These are phyloP conservation scores for Harpagoxenus sublaevis DNA, from an alignment of 2,888 invertebrate genomes.

Conservation along the genomic window DNA sequence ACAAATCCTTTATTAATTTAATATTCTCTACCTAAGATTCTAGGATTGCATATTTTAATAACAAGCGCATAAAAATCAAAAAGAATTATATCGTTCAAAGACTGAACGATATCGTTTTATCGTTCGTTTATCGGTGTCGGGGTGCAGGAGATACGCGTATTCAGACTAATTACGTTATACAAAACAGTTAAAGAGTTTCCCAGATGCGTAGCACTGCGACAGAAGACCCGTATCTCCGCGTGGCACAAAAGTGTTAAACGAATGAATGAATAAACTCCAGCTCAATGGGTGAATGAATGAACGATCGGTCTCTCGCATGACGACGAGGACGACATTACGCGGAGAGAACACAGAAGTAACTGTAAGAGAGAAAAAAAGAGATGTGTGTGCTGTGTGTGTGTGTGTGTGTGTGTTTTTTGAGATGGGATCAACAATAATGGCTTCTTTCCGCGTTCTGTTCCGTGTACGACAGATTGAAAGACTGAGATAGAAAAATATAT, in stretches of 20 bases:
- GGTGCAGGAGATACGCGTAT: constrained; percentile 50
- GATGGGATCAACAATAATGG: constrained; percentile 7
- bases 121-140: background rate
- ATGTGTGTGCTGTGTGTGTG: background rate
- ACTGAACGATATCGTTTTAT: background rate
- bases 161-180: constrained; percentile 83
- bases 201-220: constrained; percentile 77
- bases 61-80: background rate
- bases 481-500: background rate
- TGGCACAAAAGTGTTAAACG: constrained; percentile 85
- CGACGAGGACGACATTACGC: constrained; percentile 16
- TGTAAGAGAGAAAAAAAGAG: constrained; percentile 20
- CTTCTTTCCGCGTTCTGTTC: background rate
- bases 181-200: constrained; percentile 84
- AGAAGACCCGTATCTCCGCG: constrained; percentile 84
- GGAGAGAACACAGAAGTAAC: background rate
- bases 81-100: background rate
- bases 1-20: background rate
- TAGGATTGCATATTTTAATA: background rate
- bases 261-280: constrained; percentile 80
- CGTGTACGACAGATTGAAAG: background rate
- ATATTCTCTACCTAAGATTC: background rate
- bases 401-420: background rate
- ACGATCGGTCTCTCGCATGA: constrained; percentile 64
- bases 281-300: constrained; percentile 79